Evolutionary conservation across 2,113 vertebrate species (phyloP).

Genomic region (Microcebus jonahi): DNA sequence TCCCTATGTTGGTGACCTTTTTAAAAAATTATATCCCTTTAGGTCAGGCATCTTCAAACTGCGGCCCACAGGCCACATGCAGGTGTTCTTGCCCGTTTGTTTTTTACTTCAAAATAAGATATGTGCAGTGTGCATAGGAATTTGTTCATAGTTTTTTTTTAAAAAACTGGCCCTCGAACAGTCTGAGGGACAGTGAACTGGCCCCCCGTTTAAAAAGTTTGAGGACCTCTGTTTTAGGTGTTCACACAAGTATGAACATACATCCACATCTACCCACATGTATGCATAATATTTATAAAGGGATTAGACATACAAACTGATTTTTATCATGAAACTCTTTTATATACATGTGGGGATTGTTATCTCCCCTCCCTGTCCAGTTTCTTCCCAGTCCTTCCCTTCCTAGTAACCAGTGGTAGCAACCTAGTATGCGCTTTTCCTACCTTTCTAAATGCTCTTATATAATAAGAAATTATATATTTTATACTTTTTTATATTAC

Average conservation of each 20-base stretch:
- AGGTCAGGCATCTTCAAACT: too few species aligned
- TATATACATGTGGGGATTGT: neutral
- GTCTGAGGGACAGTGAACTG: too few species aligned
- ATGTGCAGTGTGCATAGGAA: too few species aligned
- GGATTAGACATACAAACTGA: neutral
- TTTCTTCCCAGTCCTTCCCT: neutral
- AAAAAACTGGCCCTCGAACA: too few species aligned
- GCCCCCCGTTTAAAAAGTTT: too few species aligned
- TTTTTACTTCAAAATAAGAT: too few species aligned
- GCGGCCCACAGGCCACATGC: too few species aligned
- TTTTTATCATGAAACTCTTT: slow-evolving; percentile 2
- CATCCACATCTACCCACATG: neutral
- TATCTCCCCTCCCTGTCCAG: neutral
- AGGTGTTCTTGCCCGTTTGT: too few species aligned
- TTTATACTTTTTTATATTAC: neutral
- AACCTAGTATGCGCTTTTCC: neutral
- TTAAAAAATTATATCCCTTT: neutral
- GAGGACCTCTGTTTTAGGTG: neutral
- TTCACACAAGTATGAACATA: neutral
- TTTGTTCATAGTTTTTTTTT: too few species aligned
- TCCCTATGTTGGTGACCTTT: neutral
- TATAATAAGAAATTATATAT: neutral
- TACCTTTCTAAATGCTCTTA: neutral
- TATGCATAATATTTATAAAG: neutral
- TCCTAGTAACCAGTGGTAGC: neutral